Conservation (phyloP, 2,113 vertebrate species). For the Mus pahari region DNA sequence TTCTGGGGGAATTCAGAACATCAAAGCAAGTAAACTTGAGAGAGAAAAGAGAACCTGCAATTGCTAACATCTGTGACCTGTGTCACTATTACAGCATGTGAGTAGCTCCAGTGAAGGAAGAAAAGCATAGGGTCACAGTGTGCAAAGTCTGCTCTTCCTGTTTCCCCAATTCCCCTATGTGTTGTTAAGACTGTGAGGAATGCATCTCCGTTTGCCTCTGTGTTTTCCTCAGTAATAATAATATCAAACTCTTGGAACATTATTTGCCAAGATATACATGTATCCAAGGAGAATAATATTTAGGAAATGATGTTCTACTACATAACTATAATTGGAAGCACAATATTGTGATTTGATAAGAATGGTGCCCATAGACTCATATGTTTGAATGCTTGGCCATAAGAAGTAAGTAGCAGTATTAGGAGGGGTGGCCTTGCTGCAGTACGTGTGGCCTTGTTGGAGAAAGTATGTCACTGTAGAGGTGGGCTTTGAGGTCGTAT, state of each 20-base stretch:
- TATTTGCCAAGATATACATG: conserved; percentile 37
- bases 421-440: not conserved
- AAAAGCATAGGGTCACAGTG: not conserved
- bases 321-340: conserved; percentile 32
- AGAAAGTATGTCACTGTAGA: not conserved
- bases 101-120: not conserved
- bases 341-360: not conserved
- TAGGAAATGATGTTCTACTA: conserved; percentile 23
- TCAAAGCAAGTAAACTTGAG: conserved; percentile 19
- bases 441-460: not conserved
- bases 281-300: conserved; percentile 46
- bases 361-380: not conserved
- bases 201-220: not conserved
- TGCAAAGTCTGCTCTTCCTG: not conserved
- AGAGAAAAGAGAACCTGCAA: not conserved
- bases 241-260: not conserved
- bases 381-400: not conserved
- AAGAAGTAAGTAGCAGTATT: not conserved
- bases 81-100: not conserved
- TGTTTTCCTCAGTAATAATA: not conserved
- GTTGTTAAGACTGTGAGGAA: conserved; percentile 2
- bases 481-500: not conserved
- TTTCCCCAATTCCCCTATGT: not conserved
- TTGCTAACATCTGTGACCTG: conserved; percentile 8
- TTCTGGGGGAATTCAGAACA: conserved; percentile 48